phyloP scores from a whole-genome alignment of 1,140 invertebrate species.

The Xylocopa sonorina region DNA sequence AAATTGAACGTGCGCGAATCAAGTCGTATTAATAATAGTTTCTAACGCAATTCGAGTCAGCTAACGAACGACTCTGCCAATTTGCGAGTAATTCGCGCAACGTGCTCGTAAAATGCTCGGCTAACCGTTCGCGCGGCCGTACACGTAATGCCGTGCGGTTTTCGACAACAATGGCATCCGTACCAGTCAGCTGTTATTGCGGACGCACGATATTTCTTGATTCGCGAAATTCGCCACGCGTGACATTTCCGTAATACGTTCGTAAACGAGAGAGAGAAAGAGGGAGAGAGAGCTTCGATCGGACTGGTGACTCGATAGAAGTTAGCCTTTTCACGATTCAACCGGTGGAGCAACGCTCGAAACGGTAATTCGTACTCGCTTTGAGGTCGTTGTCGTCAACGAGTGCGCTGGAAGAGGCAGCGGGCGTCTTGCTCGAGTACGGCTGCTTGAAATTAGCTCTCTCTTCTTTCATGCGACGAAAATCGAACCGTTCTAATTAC shows the following conservation, averaged over 20 bases:
- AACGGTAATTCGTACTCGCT: conserved; percentile 24
- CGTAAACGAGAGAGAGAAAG: too few relatives aligned
- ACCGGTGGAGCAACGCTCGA: neutral
- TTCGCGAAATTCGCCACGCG: neutral
- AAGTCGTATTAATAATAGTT: too few relatives aligned
- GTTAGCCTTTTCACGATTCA: conserved; percentile 23
- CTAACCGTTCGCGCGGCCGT: neutral
- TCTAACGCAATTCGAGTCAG: neutral
- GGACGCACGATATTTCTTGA: neutral
- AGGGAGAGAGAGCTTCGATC: too few relatives aligned
- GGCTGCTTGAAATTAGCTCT: conserved; percentile 18
- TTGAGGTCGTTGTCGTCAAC: conserved; percentile 26
- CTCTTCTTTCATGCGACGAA: too few relatives aligned
- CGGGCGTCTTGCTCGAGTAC: neutral
- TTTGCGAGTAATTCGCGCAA: conserved; percentile 19
- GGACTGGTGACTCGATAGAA: neutral
- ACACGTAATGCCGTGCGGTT: too few relatives aligned
- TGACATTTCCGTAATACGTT: too few relatives aligned
- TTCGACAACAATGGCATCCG: neutral
- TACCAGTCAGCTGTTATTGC: neutral
- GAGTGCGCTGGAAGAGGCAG: neutral
- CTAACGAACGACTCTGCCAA: neutral
- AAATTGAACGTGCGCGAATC: too few relatives aligned
- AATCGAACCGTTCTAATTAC: too few relatives aligned
- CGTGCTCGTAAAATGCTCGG: neutral